Percentiles rank a stretch among this genome's conserved stretches.
These are phyloP conservation scores for Physocephala rufipes DNA, from an alignment of 2,888 invertebrate species.

Conservation along the genomic window DNA sequence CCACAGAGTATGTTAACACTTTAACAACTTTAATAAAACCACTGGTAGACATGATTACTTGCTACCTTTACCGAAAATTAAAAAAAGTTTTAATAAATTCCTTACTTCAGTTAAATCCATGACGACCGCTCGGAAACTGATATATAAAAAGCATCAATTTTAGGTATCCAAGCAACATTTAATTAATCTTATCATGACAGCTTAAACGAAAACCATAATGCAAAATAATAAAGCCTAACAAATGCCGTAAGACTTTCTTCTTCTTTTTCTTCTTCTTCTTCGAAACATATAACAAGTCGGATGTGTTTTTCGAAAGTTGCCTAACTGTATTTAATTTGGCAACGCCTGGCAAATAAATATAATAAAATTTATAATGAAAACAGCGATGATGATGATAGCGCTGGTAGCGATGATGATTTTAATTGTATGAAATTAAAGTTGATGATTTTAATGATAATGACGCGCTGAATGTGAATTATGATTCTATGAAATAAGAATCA, in stretches of 20 bases:
- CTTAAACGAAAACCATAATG: not conserved
- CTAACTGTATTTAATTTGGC: conserved; percentile 1
- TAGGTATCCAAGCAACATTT: not conserved
- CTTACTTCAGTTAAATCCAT: no score
- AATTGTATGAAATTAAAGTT: not conserved
- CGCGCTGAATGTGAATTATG: no score
- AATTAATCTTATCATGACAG: not conserved
- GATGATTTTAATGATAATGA: not conserved
- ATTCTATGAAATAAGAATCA: no score
- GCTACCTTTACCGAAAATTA: no score
- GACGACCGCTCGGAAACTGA: no score
- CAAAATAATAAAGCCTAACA: not conserved
- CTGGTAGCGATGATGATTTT: not conserved
- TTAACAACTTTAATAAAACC: no score
- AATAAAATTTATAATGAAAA: not conserved
- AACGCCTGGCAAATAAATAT: not conserved
- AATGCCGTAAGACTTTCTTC: not conserved
- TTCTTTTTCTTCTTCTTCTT: conserved; percentile 2
- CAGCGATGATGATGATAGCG: not conserved
- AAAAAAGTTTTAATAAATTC: no score
- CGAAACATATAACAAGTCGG: not conserved
- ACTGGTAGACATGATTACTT: no score
- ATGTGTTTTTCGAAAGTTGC: not conserved
- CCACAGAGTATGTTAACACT: no score
- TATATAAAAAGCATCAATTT: no score